These are phyloP conservation scores for Pogonocherus hispidulus DNA, from an alignment of 2,888 invertebrate species.

Conservation along the genomic window DNA sequence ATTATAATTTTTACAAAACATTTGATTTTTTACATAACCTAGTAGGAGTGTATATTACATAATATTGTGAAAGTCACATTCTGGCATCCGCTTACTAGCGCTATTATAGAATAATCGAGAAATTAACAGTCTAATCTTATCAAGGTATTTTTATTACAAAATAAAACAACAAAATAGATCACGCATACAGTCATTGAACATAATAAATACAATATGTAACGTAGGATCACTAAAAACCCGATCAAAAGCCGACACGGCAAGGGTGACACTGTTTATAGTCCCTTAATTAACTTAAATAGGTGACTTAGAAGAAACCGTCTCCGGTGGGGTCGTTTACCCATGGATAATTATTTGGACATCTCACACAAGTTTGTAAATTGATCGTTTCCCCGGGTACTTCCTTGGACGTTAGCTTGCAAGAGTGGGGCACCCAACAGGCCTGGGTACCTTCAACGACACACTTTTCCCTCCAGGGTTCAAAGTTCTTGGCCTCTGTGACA, in stretches of 20 bases:
- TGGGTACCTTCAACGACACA: conserved; percentile 88
- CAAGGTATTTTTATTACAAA: conserved; percentile 59
- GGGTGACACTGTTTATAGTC: conserved; percentile 54
- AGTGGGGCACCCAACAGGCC: conserved; percentile 90
- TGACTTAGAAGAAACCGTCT: conserved; percentile 87
- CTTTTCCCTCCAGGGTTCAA: conserved; percentile 96
- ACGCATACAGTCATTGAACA: conserved; percentile 64
- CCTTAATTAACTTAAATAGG: conserved; percentile 56
- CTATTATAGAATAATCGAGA: conserved; percentile 39
- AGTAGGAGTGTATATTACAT: conserved; percentile 60
- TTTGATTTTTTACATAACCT: conserved; percentile 52
- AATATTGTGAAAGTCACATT: conserved; percentile 56
- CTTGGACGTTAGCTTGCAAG: conserved; percentile 92
- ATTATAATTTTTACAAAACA: conserved; percentile 49
- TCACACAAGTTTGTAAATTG: conserved; percentile 92
- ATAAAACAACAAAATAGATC: conserved; percentile 64
- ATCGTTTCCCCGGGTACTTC: conserved; percentile 95
- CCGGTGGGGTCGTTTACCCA: conserved; percentile 95
- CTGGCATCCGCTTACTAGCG: conserved; percentile 41
- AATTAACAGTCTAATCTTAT: conserved; percentile 62
- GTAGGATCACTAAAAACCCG: conserved; percentile 60
- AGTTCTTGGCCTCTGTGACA: conserved; percentile 87
- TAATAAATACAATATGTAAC: conserved; percentile 65
- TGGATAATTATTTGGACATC: conserved; percentile 95
- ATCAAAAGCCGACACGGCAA: conserved; percentile 47